Base-by-base conservation (phyloP, 1,140 invertebrate genomes). In the Tetramorium simillimum region DNA sequence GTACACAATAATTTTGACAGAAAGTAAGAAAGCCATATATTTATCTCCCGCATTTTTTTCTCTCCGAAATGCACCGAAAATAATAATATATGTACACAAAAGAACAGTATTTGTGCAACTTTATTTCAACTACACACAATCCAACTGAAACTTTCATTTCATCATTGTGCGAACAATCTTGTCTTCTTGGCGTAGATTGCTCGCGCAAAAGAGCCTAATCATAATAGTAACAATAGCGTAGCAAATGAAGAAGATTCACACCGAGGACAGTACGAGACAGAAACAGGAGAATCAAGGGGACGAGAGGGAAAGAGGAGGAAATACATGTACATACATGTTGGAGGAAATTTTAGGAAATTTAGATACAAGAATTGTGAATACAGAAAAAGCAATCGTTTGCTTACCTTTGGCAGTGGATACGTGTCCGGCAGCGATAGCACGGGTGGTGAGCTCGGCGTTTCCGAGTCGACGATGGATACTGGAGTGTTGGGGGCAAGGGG, bases 331-430 rank as follows among this genome's bases (percentile, higher is more conserved):
- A 18, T 53, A 16, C 60, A 5, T 21, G 33, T 65, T 18, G 16
- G 51, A 81, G 21, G 28, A 56, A n/a, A 18, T 60, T 12, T 60
- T 46, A 60, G 28, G 43, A n/a, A 18, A 46, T 12, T 60, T 46
- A 60, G 12, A 46, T 85, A 78, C 16, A 85, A 37, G 3, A 63
- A 85, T 33, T 21, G 43, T 2, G 63, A 49, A 46, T 24, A 65
- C 16, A 33, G 43, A 40, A 28, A 78, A 77, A 78, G 40, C 4
- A 37, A 58, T 40, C 0, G 18, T 28, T 14, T 14, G 33, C 86
- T 92, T 93, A 95, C 95, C 94, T 95, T 94, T 92, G 95, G 95
- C 92, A 95, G 92, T 93, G 95, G 94, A 84, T 95, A 95, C 40
- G 93, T 94, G 84, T 95, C 95, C 51, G 95, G 95, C 82, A 95